phyloP scores from a whole-genome alignment of 2,888 invertebrate species.

The Hydraecia micacea region DNA sequence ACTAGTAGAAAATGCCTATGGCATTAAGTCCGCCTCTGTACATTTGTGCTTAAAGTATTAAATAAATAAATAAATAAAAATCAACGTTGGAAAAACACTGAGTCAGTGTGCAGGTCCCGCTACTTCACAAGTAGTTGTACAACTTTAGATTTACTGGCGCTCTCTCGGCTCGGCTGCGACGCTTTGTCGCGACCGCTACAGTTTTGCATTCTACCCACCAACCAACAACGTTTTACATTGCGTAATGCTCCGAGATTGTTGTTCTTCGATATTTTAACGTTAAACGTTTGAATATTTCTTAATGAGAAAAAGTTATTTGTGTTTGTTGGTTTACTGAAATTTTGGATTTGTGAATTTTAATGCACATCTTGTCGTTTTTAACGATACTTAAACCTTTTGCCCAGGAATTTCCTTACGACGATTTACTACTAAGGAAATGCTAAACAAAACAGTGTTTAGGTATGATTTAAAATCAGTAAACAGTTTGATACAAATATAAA shows the following conservation, averaged over 20 bases:
- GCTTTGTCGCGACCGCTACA: conserved; percentile 44
- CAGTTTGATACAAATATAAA: neutral
- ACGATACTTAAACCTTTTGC: neutral
- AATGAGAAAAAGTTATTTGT: conserved; percentile 4
- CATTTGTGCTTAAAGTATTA: too few relatives aligned
- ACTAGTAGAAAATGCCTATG: too few relatives aligned
- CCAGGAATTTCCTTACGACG: neutral
- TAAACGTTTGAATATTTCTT: conserved; percentile 41
- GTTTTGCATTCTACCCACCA: conserved; percentile 49
- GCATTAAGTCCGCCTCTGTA: too few relatives aligned
- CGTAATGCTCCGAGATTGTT: conserved; percentile 47
- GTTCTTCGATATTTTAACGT: conserved; percentile 33
- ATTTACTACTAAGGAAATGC: neutral
- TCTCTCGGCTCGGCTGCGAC: conserved; percentile 15
- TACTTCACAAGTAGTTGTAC: conserved; percentile 37
- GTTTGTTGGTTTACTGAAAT: too few relatives aligned
- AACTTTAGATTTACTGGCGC: conserved; percentile 63
- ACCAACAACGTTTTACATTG: conserved; percentile 43
- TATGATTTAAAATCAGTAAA: neutral
- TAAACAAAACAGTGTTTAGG: neutral
- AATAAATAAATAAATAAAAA: too few relatives aligned
- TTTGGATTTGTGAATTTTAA: neutral
- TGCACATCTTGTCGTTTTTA: conserved; percentile 1
- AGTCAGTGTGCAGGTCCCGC: conserved; percentile 6
- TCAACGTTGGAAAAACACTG: neutral